Conservation (phyloP, 2,113 vertebrate species). For the Anhinga rufa region DNA sequence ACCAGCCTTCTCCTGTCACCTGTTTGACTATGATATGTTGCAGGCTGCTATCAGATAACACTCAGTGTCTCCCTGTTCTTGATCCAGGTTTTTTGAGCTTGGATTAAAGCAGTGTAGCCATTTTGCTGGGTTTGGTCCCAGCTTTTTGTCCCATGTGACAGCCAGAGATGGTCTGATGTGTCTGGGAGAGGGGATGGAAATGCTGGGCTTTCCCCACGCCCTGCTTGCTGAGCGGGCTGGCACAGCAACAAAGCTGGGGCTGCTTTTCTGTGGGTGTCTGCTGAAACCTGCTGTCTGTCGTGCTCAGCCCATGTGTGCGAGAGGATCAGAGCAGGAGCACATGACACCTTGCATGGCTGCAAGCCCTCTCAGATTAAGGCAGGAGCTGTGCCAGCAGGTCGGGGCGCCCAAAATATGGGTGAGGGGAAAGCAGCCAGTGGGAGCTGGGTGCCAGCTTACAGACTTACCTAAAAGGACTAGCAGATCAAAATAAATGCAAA, state of each 20-base stretch:
- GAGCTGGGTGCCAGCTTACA: background rate
- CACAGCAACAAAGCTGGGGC: background rate
- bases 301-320: background rate
- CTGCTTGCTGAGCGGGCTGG: background rate
- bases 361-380: background rate
- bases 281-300: background rate
- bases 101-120: background rate
- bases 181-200: background rate
- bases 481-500: conserved; percentile 13
- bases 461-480: background rate
- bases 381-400: background rate
- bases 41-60: background rate
- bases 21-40: fast-evolving
- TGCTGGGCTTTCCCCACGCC: fast-evolving
- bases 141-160: background rate
- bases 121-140: background rate
- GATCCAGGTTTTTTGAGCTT: background rate
- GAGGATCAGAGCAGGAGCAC: background rate
- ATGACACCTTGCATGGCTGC: background rate
- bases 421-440: background rate
- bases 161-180: background rate
- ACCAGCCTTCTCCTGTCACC: background rate
- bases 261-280: background rate
- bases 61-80: background rate
- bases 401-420: fast-evolving